Evolutionary conservation across 2,797 vertebrate genomes (phyloP).

Genomic region (Phataginus tetradactyla): DNA sequence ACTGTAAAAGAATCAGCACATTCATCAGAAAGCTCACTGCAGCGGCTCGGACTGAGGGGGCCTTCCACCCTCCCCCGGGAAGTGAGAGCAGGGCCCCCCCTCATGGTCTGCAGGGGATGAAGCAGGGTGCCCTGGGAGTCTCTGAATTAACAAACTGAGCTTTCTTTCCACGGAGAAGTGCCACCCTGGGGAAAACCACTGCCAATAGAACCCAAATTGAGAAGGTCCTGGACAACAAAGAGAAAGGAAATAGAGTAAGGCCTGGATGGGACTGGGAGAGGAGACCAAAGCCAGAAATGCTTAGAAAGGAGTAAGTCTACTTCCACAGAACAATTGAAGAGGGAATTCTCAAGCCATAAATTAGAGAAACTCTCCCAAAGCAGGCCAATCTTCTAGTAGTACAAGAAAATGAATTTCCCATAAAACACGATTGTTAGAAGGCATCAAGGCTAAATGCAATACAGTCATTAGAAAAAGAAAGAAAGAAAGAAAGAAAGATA

Average conservation of each 20-base stretch:
- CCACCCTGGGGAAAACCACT: background rate
- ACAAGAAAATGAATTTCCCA: background rate
- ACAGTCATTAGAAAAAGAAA: background rate
- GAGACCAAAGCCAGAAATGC: background rate
- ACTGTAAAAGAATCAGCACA: no score
- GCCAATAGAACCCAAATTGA: background rate
- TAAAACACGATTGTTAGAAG: background rate
- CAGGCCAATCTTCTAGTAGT: background rate
- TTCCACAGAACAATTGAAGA: background rate
- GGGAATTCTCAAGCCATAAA: background rate
- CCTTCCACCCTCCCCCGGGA: rapidly evolving
- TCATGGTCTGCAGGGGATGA: background rate
- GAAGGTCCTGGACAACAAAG: background rate
- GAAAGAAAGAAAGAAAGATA: background rate
- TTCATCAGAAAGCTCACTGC: rapidly evolving
- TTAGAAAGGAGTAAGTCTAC: background rate
- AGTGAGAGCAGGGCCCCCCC: rapidly evolving
- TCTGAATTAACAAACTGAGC: background rate
- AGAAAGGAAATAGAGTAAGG: background rate
- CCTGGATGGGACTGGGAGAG: background rate
- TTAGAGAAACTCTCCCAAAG: background rate
- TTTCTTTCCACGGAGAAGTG: background rate
- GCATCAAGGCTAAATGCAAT: background rate
- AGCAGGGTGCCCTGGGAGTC: background rate
- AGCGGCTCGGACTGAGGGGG: no score